Percentiles rank a stretch among this genome's conserved stretches.
These are phyloP conservation scores for Enteromius unitaeniatus DNA, from an alignment of 2,797 vertebrate species.

Conservation along the genomic window DNA sequence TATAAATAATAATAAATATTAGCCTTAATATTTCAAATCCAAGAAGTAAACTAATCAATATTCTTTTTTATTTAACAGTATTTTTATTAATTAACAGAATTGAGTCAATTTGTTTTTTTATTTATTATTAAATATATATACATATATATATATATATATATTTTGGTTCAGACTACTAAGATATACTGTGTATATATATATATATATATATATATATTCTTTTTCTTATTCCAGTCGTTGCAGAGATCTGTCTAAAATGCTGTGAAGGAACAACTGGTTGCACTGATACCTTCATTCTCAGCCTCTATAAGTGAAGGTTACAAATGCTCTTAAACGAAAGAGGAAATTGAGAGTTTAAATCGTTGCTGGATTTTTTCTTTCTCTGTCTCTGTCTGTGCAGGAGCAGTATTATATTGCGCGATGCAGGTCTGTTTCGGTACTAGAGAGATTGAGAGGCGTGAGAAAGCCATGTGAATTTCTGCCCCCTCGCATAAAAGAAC, in stretches of 20 bases:
- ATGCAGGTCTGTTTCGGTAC: conserved; percentile 52
- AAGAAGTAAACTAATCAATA: background rate
- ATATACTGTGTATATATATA: too few relatives aligned
- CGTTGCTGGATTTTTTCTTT: conserved; percentile 34
- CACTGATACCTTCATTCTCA: conserved; percentile 34
- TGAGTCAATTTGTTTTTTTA: background rate
- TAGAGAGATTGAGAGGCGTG: conserved; percentile 55
- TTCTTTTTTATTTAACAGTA: background rate
- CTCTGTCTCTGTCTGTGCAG: conserved; percentile 46
- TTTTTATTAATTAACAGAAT: background rate
- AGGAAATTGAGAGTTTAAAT: conserved; percentile 59
- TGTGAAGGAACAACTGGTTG: background rate
- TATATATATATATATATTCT: too few relatives aligned
- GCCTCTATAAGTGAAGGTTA: conserved; percentile 48
- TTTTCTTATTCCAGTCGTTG: background rate
- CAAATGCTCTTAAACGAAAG: conserved; percentile 53
- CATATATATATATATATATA: too few relatives aligned
- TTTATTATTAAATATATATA: too few relatives aligned
- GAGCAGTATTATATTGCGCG: conserved; percentile 55
- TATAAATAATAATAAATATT: background rate
- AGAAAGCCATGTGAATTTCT: conserved; percentile 58
- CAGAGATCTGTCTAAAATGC: background rate
- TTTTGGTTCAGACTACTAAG: too few relatives aligned
- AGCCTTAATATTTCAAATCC: background rate
- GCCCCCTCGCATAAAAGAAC: conserved; percentile 55